Base-by-base conservation (phyloP, 1,140 invertebrate species). In the Diuraphis noxia region DNA sequence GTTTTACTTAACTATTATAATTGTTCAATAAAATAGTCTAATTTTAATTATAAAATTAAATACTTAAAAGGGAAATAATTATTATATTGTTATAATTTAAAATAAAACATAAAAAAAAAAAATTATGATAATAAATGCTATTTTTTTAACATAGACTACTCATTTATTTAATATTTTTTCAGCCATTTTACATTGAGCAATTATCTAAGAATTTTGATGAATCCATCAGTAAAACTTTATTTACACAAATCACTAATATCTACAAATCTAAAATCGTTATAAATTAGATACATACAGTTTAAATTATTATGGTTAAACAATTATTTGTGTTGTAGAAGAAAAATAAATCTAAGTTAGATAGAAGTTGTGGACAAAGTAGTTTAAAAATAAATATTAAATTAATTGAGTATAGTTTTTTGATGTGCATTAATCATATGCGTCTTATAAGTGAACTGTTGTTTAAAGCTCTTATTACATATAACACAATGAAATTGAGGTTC, bases 401-500 rank as follows among this genome's bases (percentile, higher is more conserved):
- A 91, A 43, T 52, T 52, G 10, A 91, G 13, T 95, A 92, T 92
- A 0, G 91, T 34, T 93, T 91, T 81, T 94, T 94, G 91, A 94
- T 92, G 92, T 25, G 86, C 94, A 92, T 94, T 93, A n/a, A 94
- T 91, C 93, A 94, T 93, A 92, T 94, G 94, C 19, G 94, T 94
- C 92, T 94, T 94, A 36, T 94, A 92, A 92, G 94, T 93, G 13
- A 94, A 93, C 77, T 93, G 94, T 89, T 93, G 92, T n/a, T 89
- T 88, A 84, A 92, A 92, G 8, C 91, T 92, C n/a, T 92, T 92
- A 19, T 93, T 93, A 92, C 95, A 96, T 9, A 94, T 93, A 10
- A 94, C 93, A 93, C 95, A 95, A 91, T 93, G 93, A 92, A 94
- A 95, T 19, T 92, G 92, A 38, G 92, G 92, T 56, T 92, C 77